Base-by-base conservation (phyloP, 64 coral and sea anemone genomes). In the Orbicella faveolata region DNA sequence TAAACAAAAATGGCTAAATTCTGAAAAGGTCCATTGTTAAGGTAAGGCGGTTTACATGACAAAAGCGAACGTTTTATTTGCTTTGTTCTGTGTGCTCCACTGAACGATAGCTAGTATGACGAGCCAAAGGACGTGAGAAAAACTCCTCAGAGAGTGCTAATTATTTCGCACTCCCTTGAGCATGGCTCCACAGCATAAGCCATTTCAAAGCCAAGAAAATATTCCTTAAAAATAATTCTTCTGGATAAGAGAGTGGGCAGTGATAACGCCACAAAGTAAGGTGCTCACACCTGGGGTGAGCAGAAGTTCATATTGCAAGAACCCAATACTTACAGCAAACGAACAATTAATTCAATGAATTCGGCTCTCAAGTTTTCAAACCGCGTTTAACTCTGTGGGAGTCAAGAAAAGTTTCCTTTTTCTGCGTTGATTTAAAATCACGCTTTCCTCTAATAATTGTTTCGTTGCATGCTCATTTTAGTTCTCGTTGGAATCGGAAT, bases 401-500 rank as follows among this genome's bases (percentile, higher is more conserved):
- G 11, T 59, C 55, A 59, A 59, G 55, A 59, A 59, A 59, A 59
- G 15, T 85, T 70, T 72, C 11, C 51, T 48, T 23, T 10, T 13
- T 9, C 36, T 85, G n/a, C 23, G 23, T 85, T 52, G 9, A 0
- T 67, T 79, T 80, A 64, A 57, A 30, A 67, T 65, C 34, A 11
- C 7, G 63, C 20, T 23, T 30, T 30, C 19, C 4, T 21, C 18
- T 68, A 21, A 21, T 18, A 39, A 84, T 68, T 63, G 44, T 53
- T 85, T 73, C 20, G 21, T 85, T 85, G 82, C 65, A 72, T 72
- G 82, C 82, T 85, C 82, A 33, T 85, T 85, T 85, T 52, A 68
- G 67, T 63, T 85, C 23, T 11, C 67, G 67, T 19, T 85, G 10
- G 10, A 85, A 85, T 52, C 11, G n/a, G 65, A 52, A 9, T 85